Evolutionary conservation across 2,113 vertebrate species (phyloP), one percentile per base, ranked within the genome.

Genomic region (Scopus umbretta): DNA sequence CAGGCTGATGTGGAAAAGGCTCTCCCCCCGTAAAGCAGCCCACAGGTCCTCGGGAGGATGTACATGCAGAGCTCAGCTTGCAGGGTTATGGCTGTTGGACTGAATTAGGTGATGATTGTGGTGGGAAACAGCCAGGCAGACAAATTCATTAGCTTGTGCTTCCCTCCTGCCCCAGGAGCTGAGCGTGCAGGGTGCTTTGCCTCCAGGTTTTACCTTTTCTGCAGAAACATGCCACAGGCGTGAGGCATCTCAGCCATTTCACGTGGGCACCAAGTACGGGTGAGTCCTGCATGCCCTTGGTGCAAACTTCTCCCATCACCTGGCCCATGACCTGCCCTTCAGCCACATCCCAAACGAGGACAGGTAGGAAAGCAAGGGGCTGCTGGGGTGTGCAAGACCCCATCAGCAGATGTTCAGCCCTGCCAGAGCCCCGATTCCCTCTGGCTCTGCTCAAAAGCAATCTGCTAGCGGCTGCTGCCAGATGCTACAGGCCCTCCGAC

Each of bases 181-280:
- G 1, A 49, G 30, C 0, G 3, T 29, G 32, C 32, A 66, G 32
- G 30, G 22, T 0, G 0, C 20, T 63, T 63, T 0, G 2, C 22
- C 47, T 59, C 32, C n/a, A 43, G 10, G 36, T 53, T 84, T 65
- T 73, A 56, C 23, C 36, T 74, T 82, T 42, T 58, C 72, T 62
- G 65, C 23, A 43, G 59, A 66, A 68, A 84, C 1, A 0, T 22
- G 65, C 53, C 38, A 55, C 19, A 74, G 30, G 12, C 40, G 43
- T 26, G 71, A 59, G 10, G 40, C 38, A 25, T 19, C 50, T 63
- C 49, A 34, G n/a, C 43, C 16, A 12, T 12, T 42, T 72, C 18
- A 12, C 3, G 7, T 6, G 58, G 22, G 7, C 17, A 10, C 45
- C 49, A 36, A 66, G 59, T 34, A 25, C 4, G 5, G 15, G 27